Conservation (phyloP, 92 coral and sea anemone species). For the Ricordea florida region DNA sequence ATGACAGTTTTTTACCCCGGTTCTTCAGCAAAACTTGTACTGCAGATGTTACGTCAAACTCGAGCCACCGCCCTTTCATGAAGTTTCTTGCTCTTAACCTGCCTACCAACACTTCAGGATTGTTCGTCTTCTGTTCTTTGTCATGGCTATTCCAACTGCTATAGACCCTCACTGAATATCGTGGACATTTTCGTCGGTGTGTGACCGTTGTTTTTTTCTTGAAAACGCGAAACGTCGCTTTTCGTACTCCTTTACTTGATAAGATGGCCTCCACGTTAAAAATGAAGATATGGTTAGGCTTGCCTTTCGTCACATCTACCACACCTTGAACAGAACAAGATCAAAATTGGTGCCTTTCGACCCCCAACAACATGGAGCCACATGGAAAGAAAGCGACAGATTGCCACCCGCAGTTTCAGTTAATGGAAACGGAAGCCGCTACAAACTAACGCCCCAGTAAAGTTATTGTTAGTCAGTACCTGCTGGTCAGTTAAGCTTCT, state of each 20-base stretch:
- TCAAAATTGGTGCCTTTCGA: no score
- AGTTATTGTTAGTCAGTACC: no score
- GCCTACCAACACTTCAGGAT: neutral
- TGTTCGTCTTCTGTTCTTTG: neutral
- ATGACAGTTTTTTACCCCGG: neutral
- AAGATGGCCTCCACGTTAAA: neutral
- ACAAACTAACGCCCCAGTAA: no score
- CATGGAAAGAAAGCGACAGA: no score
- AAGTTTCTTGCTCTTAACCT: neutral
- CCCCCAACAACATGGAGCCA: no score
- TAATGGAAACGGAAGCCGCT: no score
- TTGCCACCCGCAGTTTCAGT: no score
- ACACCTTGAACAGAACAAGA: neutral
- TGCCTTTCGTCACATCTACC: neutral
- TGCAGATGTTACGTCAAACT: neutral
- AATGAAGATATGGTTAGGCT: neutral
- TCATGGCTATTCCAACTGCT: neutral
- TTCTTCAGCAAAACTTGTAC: neutral
- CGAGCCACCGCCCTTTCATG: neutral
- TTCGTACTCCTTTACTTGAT: neutral
- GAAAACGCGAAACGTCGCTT: no score
- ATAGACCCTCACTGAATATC: neutral
- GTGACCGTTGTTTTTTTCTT: no score
- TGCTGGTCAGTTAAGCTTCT: no score
- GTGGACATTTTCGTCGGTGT: neutral